Base-by-base conservation (phyloP, 2,797 vertebrate species). In the Pteropus rufus region DNA sequence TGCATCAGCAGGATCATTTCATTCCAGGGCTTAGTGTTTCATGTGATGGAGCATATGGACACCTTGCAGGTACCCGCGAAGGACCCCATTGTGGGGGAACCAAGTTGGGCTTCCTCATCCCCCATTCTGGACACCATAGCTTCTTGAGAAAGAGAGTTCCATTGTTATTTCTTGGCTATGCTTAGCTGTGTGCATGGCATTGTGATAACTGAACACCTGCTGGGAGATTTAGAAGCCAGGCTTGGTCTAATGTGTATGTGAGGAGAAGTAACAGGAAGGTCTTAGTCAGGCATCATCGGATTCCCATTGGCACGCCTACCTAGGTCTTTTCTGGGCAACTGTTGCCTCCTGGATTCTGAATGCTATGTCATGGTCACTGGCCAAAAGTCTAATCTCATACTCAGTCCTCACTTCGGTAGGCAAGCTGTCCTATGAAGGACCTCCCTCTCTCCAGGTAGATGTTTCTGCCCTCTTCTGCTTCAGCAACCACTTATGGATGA, bases 41-140 rank as follows among this genome's bases (percentile, higher is more conserved):
- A 8, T 85, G 5, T 41, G 46, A 46, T 4, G 58, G 23, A 60
- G 36, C 29, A 23, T 4, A 23, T 52, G 12, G 52, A n/a, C 29
- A 39, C 18, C 31, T 34, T 19, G 46, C 10, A 49, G 23, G n/a
- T n/a, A 19, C 52, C 52, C 39, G 11, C 2, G 39, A 29, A 72
- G 39, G 2, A 41, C 10, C 21, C 58, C 52, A 56, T 2, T 36
- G 19, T n/a, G 23, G 10, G 62, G 24, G 56, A 58, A 44, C 52
- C 19, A 58, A 39, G 18, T 10, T 1, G 15, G 41, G 41, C 7
- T 7, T 56, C 15, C 10, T 73, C 0, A 3, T 36, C 1, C 10
- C 23, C 39, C 34, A 1, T 88, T 46, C 49, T 34, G 65, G 41
- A 81, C 5, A 29, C 21, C 18, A 21, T 46, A 54, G n/a, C 15